These are phyloP conservation scores for Ethmia dodecea DNA, from an alignment of 2,888 invertebrate species.

Conservation along the genomic window DNA sequence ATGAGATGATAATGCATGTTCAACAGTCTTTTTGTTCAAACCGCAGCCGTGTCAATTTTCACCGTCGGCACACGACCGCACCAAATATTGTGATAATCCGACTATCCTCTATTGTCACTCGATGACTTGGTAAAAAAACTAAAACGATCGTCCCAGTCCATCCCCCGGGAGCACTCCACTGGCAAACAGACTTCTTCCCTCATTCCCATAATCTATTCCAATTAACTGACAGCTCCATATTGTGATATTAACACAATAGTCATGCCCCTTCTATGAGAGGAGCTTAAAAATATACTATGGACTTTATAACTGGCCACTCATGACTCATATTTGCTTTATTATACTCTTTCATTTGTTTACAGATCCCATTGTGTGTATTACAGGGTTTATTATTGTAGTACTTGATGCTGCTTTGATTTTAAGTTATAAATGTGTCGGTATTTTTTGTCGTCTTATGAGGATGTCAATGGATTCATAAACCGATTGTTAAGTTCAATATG, in stretches of 20 bases:
- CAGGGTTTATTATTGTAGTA: constrained; percentile 38
- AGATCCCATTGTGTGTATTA: constrained; percentile 50
- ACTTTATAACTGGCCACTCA: constrained; percentile 15
- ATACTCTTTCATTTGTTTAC: constrained; percentile 40
- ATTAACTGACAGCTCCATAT: constrained; percentile 77
- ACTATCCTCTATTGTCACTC: constrained; percentile 57
- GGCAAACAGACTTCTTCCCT: constrained; percentile 54
- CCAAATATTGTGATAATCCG: constrained; percentile 75
- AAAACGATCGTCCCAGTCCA: constrained; percentile 41
- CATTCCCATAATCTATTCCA: constrained; percentile 78
- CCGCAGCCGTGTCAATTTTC: constrained; percentile 53
- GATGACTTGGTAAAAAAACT: constrained; percentile 72
- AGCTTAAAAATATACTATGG: constrained; percentile 20
- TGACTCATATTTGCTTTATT: constrained; percentile 19
- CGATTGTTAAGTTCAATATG: no score
- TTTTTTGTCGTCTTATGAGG: no score
- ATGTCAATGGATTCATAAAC: no score
- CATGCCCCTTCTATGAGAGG: constrained; percentile 37
- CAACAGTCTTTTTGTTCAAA: constrained; percentile 24
- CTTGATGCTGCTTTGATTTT: constrained; percentile 13
- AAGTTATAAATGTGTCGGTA: no score
- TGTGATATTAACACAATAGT: constrained; percentile 74
- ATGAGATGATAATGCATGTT: constrained; percentile 41
- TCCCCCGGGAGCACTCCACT: constrained; percentile 59
- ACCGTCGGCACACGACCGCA: constrained; percentile 54